phyloP scores from a whole-genome alignment of 2,888 invertebrate genomes.

The Flexamia atlantica region DNA sequence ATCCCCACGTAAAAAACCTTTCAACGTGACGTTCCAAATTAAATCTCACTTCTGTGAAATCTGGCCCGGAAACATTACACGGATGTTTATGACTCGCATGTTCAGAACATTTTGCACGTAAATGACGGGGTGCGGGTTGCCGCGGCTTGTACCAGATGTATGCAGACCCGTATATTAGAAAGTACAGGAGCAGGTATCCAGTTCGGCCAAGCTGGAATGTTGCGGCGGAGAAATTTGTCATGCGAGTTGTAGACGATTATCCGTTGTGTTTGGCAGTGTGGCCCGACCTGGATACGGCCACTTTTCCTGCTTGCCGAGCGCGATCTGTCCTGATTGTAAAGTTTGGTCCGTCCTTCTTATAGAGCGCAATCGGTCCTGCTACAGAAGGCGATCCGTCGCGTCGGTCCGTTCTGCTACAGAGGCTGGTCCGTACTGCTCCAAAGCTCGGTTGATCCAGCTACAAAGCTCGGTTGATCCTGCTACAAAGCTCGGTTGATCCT shows the following conservation, averaged over 20 bases:
- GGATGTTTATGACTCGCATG: neutral
- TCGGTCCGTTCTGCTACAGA: no score
- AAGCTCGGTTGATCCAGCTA: no score
- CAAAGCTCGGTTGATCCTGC: no score
- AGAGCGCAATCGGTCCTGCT: no score
- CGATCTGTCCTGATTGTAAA: no score
- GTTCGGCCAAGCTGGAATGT: slow-evolving; percentile 26
- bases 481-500: no score
- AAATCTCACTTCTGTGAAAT: neutral
- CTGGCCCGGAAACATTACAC: neutral
- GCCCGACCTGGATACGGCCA: slow-evolving; percentile 15
- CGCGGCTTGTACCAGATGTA: slow-evolving; percentile 6
- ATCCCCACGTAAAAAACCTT: no score
- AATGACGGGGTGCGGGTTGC: slow-evolving; percentile 30
- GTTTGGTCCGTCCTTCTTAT: no score
- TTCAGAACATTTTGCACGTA: neutral
- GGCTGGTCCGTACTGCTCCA: no score
- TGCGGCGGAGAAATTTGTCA: slow-evolving; percentile 37
- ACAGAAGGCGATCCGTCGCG: no score
- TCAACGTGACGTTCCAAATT: no score
- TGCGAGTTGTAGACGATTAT: slow-evolving; percentile 29
- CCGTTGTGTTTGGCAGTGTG: slow-evolving; percentile 36
- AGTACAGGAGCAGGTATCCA: slow-evolving; percentile 31
- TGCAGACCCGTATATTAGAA: slow-evolving; percentile 28
- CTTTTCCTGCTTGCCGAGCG: neutral